phyloP scores from a whole-genome alignment of 2,797 vertebrate species.

The Monodelphis domestica region DNA sequence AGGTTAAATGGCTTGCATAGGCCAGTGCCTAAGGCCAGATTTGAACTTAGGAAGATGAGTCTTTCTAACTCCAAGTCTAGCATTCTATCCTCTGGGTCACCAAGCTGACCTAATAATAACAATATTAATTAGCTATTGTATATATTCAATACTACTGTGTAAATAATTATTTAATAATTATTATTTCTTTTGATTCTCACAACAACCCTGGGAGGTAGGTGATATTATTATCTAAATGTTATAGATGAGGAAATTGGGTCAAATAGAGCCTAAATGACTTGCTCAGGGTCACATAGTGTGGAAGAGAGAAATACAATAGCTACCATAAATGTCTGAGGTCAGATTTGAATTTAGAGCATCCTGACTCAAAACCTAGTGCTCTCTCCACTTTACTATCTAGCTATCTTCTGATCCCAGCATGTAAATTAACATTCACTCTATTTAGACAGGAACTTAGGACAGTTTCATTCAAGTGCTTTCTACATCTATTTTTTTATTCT shows the following conservation, averaged over 20 bases:
- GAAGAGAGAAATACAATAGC: too few species aligned
- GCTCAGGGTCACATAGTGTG: background rate
- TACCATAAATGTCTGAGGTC: background rate
- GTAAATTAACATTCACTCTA: background rate
- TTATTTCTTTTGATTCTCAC: background rate
- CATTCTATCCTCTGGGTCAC: too few species aligned
- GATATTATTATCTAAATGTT: background rate
- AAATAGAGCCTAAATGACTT: background rate
- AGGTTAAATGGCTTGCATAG: too few species aligned
- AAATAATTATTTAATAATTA: background rate
- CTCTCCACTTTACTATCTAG: background rate
- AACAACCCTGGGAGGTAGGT: background rate
- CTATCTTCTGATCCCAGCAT: background rate
- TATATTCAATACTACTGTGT: background rate
- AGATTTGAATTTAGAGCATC: background rate
- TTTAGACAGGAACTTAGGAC: background rate
- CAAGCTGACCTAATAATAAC: too few species aligned
- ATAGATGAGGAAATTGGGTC: background rate
- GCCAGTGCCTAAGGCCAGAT: too few species aligned
- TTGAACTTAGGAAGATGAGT: too few species aligned
- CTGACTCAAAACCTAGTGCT: background rate
- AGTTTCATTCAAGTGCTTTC: background rate
- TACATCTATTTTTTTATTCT: background rate
- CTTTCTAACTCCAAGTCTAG: too few species aligned
- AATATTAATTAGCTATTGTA: background rate